phyloP scores from a whole-genome alignment of 2,888 invertebrate genomes.

The Nemoura dubitans region DNA sequence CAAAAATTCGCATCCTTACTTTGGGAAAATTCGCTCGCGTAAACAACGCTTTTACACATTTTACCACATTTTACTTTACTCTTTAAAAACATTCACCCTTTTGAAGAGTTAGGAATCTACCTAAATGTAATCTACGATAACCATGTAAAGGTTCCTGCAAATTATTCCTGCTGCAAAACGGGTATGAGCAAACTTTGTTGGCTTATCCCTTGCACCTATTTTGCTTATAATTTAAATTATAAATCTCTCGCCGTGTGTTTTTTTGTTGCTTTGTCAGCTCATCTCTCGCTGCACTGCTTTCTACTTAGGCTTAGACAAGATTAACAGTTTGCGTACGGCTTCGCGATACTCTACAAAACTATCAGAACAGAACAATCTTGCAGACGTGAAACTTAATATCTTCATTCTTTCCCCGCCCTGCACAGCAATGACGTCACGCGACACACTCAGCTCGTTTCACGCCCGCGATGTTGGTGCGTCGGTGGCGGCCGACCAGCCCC shows the following conservation, averaged over 20 bases:
- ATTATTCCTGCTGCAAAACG: not conserved
- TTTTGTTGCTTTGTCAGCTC: constrained; percentile 7
- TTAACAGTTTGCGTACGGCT: not conserved
- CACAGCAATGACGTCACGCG: too few relatives aligned
- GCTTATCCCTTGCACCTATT: not conserved
- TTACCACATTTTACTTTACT: not conserved
- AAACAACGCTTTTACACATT: constrained; percentile 8
- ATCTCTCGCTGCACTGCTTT: not conserved
- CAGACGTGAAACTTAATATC: too few relatives aligned
- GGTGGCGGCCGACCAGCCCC: too few relatives aligned
- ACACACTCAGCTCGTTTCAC: too few relatives aligned
- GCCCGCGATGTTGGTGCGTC: too few relatives aligned
- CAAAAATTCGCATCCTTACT: not conserved
- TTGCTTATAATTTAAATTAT: not conserved
- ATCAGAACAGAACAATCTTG: not conserved
- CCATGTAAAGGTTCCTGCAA: not conserved
- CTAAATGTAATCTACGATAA: not conserved
- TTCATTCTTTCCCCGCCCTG: too few relatives aligned
- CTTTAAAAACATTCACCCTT: not conserved
- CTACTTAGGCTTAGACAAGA: constrained; percentile 3
- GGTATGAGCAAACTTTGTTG: not conserved
- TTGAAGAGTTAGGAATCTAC: not conserved
- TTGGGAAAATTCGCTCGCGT: not conserved
- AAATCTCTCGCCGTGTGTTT: not conserved
- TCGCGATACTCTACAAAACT: not conserved